Base-by-base conservation (phyloP, 92 coral and sea anemone genomes). In the Desmophyllum pertusum region DNA sequence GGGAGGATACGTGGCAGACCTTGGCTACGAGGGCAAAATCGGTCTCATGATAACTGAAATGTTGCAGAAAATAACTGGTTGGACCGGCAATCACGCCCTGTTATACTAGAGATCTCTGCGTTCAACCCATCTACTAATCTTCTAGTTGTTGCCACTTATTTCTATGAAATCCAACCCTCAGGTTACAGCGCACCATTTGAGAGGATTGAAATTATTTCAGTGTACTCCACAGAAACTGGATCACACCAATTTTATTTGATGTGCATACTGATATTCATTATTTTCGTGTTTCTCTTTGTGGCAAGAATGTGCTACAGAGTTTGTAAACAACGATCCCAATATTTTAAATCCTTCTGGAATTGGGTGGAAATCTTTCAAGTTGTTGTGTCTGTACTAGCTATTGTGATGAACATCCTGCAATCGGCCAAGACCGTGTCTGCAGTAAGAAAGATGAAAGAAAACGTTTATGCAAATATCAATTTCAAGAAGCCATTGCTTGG, bases 321-420 rank as follows among this genome's bases (percentile, higher is more conserved):
- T 37, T 87, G 68, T 84, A 79, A 79, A 41, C 80, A 74, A 65
- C 70, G 83, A 29, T 27, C 53, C 19, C 70, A 73, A 14, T 90
- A 86, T 76, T 92, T 92, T 53, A 87, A 62, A 25, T 42, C 51
- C 29, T 14, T 87, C 5, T 92, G 95, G 95, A 92, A 92, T 38
- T 92, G 91, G 93, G 39, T 92, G 37, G 95, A 92, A 63, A 77
- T 92, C 36, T 37, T 92, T 3, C 95, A 92, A 71, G 81, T 86
- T 23, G 33, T 79, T n/a, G 52, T 88, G 3, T 90, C 93, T 11
- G 18, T 72, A 10, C 36, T 68, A 0, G 93, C 92, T 52, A 85
- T 92, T 23, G 79, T 80, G 45, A 75, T 83, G 57, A 76, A 92
- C 72, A 57, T 92, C 31, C 29, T 87, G 4, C 88, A 85, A 66